Evolutionary conservation across 2,888 invertebrate genomes (phyloP), one percentile per base, ranked within the genome.

Genomic region (Perizoma affinitatum): DNA sequence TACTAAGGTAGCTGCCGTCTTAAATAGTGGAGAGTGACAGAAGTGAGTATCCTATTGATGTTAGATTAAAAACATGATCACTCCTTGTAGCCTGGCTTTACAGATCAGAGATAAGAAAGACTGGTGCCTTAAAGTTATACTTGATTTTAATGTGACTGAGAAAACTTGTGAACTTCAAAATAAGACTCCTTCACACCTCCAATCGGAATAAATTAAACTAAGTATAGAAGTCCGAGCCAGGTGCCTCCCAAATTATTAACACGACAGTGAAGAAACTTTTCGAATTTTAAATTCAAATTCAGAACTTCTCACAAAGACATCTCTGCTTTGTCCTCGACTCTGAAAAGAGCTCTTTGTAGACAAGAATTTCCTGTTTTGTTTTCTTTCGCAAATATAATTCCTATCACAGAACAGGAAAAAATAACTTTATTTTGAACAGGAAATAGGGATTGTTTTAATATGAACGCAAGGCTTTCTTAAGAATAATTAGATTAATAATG

Each of bases 281-380:
- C 71, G 72, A 77, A 90, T 90, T 89, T 90, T 83, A 89, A 88
- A 88, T 90, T 87, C 81, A 88, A 87, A 89, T 88, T 65, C 71
- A 67, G 68, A 70, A 70, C 57, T 69, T 68, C 55, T 67, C 73
- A 83, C 80, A 80, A 80, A 76, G 73, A 64, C 61, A 57, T 58
- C 58, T 61, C 63, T 65, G 51, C 61, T 40, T 54, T 42, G 54
- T 59, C 67, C 75, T 70, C 72, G 56, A 45, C 56, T 49, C 51
- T 51, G 51, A 42, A n/a, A 45, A 22, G 60, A 69, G 67, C 65
- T 64, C 67, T 63, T 73, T 75, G 75, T 72, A 68, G 68, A 72
- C 61, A 63, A 50, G 47, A 48, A 34, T 42, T 41, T 47, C 45
- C 43, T 76, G 74, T 76, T 76, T 75, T 73, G 75, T 79, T 77